These are phyloP conservation scores for Torymus texanus DNA, from an alignment of 2,888 invertebrate species.

Conservation along the genomic window DNA sequence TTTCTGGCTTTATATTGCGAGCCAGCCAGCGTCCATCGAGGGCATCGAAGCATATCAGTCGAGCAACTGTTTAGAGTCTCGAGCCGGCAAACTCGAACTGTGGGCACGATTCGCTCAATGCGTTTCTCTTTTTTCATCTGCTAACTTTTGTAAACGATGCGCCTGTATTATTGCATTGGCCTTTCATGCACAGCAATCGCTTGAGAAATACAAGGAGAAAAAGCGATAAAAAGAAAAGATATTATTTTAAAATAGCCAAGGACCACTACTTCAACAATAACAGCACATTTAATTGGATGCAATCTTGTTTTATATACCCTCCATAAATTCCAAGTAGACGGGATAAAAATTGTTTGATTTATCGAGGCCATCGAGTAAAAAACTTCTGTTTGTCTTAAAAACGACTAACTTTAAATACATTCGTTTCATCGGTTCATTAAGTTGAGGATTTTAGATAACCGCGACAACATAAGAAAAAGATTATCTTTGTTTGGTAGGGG, in stretches of 20 bases:
- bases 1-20: constrained; percentile 25
- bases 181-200: too few relatives aligned
- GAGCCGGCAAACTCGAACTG: neutral
- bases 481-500: too few relatives aligned
- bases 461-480: too few relatives aligned
- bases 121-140: neutral
- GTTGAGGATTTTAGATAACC: too few relatives aligned
- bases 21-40: constrained; percentile 8
- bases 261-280: neutral
- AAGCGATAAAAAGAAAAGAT: too few relatives aligned
- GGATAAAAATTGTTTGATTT: neutral
- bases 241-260: neutral
- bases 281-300: too few relatives aligned
- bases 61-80: too few relatives aligned
- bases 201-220: neutral
- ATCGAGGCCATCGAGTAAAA: neutral
- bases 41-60: constrained; percentile 7
- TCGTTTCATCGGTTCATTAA: too few relatives aligned
- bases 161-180: neutral
- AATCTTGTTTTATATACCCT: too few relatives aligned
- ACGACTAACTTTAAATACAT: too few relatives aligned
- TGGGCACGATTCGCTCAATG: neutral
- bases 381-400: neutral
- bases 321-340: neutral
- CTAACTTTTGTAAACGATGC: neutral